Conservation (phyloP, 2,113 vertebrate species). For the Centropus bengalensis region DNA sequence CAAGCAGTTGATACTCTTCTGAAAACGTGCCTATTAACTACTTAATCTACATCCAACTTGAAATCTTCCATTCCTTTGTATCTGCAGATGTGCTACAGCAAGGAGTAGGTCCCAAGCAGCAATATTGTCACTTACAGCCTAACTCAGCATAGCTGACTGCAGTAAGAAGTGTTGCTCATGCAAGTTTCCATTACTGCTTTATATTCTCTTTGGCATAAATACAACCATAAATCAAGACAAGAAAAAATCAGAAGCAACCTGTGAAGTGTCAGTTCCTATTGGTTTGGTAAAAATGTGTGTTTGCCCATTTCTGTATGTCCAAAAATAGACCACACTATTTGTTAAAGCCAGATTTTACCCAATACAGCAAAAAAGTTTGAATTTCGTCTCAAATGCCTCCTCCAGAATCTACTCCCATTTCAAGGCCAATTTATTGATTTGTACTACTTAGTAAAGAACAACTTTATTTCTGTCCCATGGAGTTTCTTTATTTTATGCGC, state of each 20-base stretch:
- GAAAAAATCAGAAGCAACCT: background rate
- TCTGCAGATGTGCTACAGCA: background rate
- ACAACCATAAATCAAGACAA: background rate
- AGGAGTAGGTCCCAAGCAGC: background rate
- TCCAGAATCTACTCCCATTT: background rate
- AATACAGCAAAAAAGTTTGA: background rate
- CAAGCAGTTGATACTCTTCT: background rate
- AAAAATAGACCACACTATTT: background rate
- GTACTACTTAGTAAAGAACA: background rate
- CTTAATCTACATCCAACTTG: background rate
- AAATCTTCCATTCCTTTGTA: background rate
- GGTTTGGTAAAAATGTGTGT: background rate
- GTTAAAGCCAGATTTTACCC: conserved; percentile 31
- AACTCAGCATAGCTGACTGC: background rate
- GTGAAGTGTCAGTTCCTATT: background rate
- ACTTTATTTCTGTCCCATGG: background rate
- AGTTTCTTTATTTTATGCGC: background rate
- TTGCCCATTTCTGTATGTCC: background rate
- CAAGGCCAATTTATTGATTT: background rate
- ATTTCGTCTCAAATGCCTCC: background rate
- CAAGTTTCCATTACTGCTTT: background rate
- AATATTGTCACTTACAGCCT: background rate
- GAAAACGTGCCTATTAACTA: background rate
- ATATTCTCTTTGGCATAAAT: background rate
- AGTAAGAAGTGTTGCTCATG: background rate